Evolutionary conservation across 2,888 invertebrate species (phyloP).

Genomic region (Embidobia sp.): DNA sequence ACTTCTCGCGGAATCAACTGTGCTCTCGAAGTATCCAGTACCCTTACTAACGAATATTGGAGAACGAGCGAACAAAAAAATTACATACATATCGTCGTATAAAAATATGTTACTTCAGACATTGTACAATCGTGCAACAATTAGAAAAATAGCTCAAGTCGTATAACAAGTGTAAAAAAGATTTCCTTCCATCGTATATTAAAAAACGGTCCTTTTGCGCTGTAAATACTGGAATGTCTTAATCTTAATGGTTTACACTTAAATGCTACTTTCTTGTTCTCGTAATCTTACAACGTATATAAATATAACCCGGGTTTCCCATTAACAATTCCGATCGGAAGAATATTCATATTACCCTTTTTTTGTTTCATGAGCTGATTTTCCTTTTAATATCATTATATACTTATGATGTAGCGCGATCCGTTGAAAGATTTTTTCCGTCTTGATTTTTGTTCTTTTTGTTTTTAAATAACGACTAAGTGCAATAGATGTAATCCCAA

Average conservation of each 20-base stretch:
- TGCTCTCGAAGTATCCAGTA: slow-evolving; percentile 40
- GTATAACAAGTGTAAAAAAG: slow-evolving; percentile 52
- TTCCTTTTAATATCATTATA: slow-evolving; percentile 30
- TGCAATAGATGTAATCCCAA: too few relatives aligned
- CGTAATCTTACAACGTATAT: slow-evolving; percentile 33
- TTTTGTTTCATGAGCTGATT: slow-evolving; percentile 22
- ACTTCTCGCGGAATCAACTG: slow-evolving; percentile 65
- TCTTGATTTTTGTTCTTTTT: too few relatives aligned
- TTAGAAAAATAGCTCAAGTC: slow-evolving; percentile 49
- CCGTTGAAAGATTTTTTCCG: neutral
- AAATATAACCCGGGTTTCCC: slow-evolving; percentile 33
- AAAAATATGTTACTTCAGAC: slow-evolving; percentile 50
- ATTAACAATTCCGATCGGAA: slow-evolving; percentile 14
- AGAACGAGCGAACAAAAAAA: neutral
- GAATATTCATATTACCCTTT: slow-evolving; percentile 15
- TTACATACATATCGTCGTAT: slow-evolving; percentile 25
- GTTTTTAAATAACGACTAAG: neutral
- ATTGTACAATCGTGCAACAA: slow-evolving; percentile 53
- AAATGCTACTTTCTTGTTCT: slow-evolving; percentile 38
- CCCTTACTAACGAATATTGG: slow-evolving; percentile 28
- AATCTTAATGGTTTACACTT: slow-evolving; percentile 37
- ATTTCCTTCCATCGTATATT: slow-evolving; percentile 3
- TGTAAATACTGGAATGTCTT: slow-evolving; percentile 68
- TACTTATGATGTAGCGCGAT: slow-evolving; percentile 1
- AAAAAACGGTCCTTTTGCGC: slow-evolving; percentile 32